phyloP scores from a whole-genome alignment of 92 coral and sea anemone genomes.

The Galaxea fascicularis region DNA sequence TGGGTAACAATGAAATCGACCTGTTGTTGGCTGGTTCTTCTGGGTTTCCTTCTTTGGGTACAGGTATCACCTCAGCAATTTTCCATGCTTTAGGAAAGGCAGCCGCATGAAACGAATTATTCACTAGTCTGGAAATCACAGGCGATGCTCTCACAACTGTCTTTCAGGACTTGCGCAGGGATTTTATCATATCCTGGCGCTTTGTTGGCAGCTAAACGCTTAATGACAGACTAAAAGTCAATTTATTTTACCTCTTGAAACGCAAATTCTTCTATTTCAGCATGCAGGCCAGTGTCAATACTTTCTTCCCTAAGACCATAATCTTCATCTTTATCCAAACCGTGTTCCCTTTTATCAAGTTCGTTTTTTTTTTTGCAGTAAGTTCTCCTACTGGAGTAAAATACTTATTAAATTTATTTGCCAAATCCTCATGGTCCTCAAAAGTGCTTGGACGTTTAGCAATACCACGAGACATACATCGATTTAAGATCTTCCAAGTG shows the following conservation, averaged over 20 bases:
- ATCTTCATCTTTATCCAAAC: constrained; percentile 36
- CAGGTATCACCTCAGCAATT: too few relatives aligned
- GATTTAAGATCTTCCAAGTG: constrained; percentile 46
- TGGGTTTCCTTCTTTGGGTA: too few relatives aligned
- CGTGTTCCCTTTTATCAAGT: constrained; percentile 46
- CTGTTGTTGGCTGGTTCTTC: too few relatives aligned
- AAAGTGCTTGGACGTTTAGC: too few relatives aligned
- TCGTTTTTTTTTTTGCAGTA: constrained; percentile 57
- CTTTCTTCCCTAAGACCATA: constrained; percentile 44
- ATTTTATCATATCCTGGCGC: too few relatives aligned
- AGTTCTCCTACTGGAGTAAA: constrained; percentile 60
- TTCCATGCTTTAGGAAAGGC: constrained; percentile 57
- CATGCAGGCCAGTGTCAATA: neutral
- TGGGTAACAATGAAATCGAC: too few relatives aligned
- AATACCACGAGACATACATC: too few relatives aligned
- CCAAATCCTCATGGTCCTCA: too few relatives aligned
- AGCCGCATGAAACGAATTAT: constrained; percentile 28
- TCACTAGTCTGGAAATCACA: constrained; percentile 31
- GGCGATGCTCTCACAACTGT: too few relatives aligned
- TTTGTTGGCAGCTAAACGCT: constrained; percentile 33
- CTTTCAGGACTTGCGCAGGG: too few relatives aligned
- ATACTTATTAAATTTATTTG: too few relatives aligned
- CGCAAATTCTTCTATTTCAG: constrained; percentile 37
- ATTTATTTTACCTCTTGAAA: constrained; percentile 42
- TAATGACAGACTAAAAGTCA: constrained; percentile 44